A percentile compares a stretch with the other conserved stretches of the same genome.
Conservation (phyloP, 2,797 vertebrate species). For the Carapus acus region DNA sequence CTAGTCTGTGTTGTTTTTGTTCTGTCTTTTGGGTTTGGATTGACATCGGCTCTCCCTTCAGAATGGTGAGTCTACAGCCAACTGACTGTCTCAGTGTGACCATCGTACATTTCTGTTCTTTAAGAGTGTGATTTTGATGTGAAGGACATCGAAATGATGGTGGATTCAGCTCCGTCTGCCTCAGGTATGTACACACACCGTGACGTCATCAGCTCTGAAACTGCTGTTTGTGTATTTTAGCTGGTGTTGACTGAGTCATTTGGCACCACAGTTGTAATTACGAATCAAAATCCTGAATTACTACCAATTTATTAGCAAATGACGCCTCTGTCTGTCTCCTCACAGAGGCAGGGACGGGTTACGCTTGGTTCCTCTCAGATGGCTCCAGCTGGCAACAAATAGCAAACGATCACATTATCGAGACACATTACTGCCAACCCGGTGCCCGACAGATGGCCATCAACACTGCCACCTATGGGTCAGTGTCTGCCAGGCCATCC, state of each 20-base stretch:
- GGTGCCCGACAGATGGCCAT: slow-evolving; percentile 63
- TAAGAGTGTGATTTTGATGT: background rate
- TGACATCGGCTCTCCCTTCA: background rate
- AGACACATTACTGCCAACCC: slow-evolving; percentile 67
- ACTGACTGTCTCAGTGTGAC: background rate
- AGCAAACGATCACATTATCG: slow-evolving; percentile 61
- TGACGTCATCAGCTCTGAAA: background rate
- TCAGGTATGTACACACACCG: slow-evolving; percentile 17
- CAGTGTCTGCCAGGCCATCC: slow-evolving; percentile 3
- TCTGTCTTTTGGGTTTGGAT: accelerated
- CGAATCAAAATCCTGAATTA: too few species aligned
- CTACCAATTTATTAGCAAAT: too few species aligned
- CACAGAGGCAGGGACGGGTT: slow-evolving; percentile 43
- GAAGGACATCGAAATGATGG: background rate
- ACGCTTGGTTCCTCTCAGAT: slow-evolving; percentile 56
- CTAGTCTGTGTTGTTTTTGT: too few species aligned
- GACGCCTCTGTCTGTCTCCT: slow-evolving; percentile 13
- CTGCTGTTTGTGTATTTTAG: too few species aligned
- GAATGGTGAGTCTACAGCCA: slow-evolving; percentile 17
- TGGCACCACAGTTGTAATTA: too few species aligned
- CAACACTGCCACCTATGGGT: slow-evolving; percentile 39
- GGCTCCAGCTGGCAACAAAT: slow-evolving; percentile 47
- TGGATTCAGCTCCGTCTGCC: accelerated
- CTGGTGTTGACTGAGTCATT: too few species aligned
- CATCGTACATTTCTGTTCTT: background rate